Conservation (phyloP, 2,888 invertebrate species). For the Diarsia rubi region DNA sequence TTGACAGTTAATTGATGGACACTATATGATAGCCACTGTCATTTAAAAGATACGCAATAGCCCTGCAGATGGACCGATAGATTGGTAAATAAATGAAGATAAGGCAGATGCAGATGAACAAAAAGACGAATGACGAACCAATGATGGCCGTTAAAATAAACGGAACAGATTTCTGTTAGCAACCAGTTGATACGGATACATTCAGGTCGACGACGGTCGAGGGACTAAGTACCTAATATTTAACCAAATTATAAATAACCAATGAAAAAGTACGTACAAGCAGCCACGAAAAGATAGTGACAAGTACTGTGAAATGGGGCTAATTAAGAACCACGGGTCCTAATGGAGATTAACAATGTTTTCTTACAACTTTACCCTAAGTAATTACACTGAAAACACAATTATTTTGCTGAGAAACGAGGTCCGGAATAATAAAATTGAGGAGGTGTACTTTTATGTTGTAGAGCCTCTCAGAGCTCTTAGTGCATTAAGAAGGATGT, state of each 20-base stretch:
- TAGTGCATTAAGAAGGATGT: neutral
- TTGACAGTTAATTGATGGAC: too few relatives aligned
- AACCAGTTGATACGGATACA: neutral
- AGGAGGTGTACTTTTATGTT: neutral
- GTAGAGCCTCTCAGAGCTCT: neutral
- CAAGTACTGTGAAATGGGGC: constrained; percentile 21
- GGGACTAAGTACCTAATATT: neutral
- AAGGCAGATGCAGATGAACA: neutral
- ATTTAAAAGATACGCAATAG: too few relatives aligned
- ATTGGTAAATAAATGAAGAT: neutral
- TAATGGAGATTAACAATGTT: constrained; percentile 45
- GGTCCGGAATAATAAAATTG: constrained; percentile 19
- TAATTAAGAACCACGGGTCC: constrained; percentile 26
- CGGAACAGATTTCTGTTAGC: neutral
- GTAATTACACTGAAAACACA: constrained; percentile 43
- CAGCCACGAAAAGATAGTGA: constrained; percentile 13
- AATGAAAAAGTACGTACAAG: neutral
- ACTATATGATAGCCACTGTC: too few relatives aligned
- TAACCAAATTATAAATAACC: neutral
- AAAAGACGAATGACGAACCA: neutral
- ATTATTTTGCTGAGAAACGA: constrained; percentile 7
- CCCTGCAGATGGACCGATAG: too few relatives aligned
- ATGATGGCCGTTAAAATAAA: neutral
- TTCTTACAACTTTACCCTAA: constrained; percentile 12
- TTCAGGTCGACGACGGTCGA: neutral